Evolutionary conservation across 2,113 vertebrate species (phyloP), one percentile per base, ranked within the genome.

Genomic region (Isichthys henryi): DNA sequence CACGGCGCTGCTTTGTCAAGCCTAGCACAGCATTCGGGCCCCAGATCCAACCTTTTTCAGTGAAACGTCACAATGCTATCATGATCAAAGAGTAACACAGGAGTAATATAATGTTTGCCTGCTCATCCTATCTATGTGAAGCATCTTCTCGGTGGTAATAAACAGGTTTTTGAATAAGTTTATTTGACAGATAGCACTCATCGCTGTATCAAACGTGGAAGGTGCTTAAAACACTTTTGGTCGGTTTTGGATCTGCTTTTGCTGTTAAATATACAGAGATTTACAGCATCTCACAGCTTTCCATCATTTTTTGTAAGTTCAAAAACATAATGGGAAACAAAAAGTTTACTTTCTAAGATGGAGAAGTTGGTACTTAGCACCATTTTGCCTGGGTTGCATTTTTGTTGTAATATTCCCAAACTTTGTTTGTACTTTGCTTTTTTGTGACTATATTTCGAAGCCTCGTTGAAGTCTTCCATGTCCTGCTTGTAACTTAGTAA

Each of bases 231-330:
- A 80, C 31, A 80, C 74, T 43, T 5, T 31, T 49, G 35, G 31
- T 39, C 7, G 11, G 74, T 52, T 77, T 52, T 8, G 45, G 19
- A n/a, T 87, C 21, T 77, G 46, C 62, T 88, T 80, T 88, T 82
- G 48, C 21, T 87, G 21, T 80, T n/a, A 52, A 62, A 90, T 91
- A 88, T 90, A 83, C 93, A 94, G 93, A 93, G 92, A 90, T 90
- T 21, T 46, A 84, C 74, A 80, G 13, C 74, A 80, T 80, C 31
- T 74, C 13, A 74, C 70, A 74, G 13, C 70, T 74, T 31, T 17
- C 35, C 31, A 19, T 74, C 31, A 74, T 19, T 13, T 17, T 80
- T 39, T 39, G 27, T 43, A 39, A 43, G 15, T 43, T 80, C 74
- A 80, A 46, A 48, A 46, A 13, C 45, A 48, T 23, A 53, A 6